phyloP scores from a whole-genome alignment of 2,113 vertebrate species.

The Argyrosomus japonicus region DNA sequence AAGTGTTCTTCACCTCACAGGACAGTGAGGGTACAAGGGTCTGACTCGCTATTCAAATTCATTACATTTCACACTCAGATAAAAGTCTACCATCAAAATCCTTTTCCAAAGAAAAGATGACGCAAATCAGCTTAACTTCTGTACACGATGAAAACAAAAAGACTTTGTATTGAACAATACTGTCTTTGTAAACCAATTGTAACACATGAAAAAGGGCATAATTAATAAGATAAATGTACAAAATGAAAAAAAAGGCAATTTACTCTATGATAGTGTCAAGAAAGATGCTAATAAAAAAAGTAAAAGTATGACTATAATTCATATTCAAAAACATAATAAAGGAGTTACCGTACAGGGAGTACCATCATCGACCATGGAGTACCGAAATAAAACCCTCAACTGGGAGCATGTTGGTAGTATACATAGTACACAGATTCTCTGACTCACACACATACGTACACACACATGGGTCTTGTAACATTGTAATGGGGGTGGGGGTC shows the following conservation, averaged over 20 bases:
- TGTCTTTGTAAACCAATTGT: conserved; percentile 60
- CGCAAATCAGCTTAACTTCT: conserved; percentile 63
- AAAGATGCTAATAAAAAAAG: conserved; percentile 62
- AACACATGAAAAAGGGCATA: conserved; percentile 38
- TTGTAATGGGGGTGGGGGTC: conserved; percentile 45
- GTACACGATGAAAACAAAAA: conserved; percentile 54
- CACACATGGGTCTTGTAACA: conserved; percentile 29
- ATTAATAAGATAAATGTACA: conserved; percentile 64
- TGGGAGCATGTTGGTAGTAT: conserved; percentile 58
- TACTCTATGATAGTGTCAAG: conserved; percentile 59
- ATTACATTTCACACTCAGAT: conserved; percentile 62
- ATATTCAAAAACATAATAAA: conserved; percentile 55
- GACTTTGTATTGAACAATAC: conserved; percentile 52
- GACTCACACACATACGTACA: conserved; percentile 6
- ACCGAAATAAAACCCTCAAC: conserved; percentile 51
- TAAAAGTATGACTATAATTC: conserved; percentile 57
- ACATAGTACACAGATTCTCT: conserved; percentile 62
- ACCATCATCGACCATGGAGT: conserved; percentile 35
- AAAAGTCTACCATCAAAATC: conserved; percentile 68
- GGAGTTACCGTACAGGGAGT: conserved; percentile 17
- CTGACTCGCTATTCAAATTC: conserved; percentile 21
- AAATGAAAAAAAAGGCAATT: conserved; percentile 54
- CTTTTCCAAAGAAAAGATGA: conserved; percentile 78
- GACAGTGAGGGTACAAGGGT: conserved; percentile 27
- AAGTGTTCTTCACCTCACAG: conserved; percentile 29